phyloP scores from a whole-genome alignment of 2,888 invertebrate genomes.

The Dasysyrphus tricinctus region DNA sequence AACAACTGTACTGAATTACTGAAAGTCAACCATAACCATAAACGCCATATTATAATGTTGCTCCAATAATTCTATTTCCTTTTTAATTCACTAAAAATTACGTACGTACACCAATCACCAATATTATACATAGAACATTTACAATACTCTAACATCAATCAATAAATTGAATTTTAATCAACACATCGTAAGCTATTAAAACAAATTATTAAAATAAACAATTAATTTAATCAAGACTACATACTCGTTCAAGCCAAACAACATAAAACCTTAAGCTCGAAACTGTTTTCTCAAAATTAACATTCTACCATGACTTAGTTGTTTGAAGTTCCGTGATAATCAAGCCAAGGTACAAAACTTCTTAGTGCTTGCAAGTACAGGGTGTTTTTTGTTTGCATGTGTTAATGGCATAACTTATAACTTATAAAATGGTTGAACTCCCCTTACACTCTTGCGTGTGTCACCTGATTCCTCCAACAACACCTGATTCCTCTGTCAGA shows the following conservation, averaged over 20 bases:
- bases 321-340: slow-evolving; percentile 58
- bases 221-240: not conserved
- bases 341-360: slow-evolving; percentile 55
- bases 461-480: too few relatives aligned
- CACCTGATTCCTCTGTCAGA: too few relatives aligned
- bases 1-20: too few relatives aligned
- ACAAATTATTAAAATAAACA: not conserved
- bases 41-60: too few relatives aligned
- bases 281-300: slow-evolving; percentile 3
- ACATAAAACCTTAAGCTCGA: not conserved
- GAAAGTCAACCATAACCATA: too few relatives aligned
- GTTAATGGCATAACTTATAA: too few relatives aligned
- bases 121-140: too few relatives aligned
- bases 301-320: slow-evolving; percentile 53
- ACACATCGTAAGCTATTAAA: not conserved
- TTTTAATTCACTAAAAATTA: too few relatives aligned
- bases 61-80: too few relatives aligned
- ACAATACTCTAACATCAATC: not conserved
- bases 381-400: not conserved
- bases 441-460: too few relatives aligned
- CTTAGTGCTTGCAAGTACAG: not conserved
- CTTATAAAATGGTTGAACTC: too few relatives aligned
- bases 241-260: not conserved
- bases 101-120: too few relatives aligned
- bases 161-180: not conserved